Conservation (phyloP, 1,140 invertebrate species). For the Branchinecta lindahli region DNA sequence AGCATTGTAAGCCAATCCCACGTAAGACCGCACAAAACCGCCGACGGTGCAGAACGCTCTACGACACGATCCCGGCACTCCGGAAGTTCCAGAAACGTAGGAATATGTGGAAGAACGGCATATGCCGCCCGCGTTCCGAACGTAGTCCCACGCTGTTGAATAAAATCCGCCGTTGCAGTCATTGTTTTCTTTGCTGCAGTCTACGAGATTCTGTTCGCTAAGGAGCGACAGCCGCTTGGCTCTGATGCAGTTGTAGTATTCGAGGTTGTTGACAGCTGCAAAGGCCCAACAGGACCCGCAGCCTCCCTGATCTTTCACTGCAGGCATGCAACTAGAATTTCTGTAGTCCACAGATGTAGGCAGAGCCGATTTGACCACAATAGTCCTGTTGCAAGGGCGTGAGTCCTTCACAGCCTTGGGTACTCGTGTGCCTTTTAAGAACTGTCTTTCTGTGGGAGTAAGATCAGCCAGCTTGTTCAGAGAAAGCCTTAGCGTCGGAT, state of each 20-base stretch:
- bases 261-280: constrained; percentile 24
- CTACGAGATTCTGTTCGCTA: constrained; percentile 20
- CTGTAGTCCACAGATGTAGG: constrained; percentile 13
- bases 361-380: background rate
- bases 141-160: constrained; percentile 11
- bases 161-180: constrained; percentile 16
- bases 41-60: background rate
- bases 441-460: background rate
- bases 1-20: constrained; percentile 11
- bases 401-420: background rate
- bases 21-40: background rate
- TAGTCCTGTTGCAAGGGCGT: background rate
- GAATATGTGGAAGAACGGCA: background rate
- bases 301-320: constrained; percentile 19
- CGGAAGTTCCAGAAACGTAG: background rate
- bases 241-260: constrained; percentile 21
- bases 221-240: background rate
- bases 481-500: background rate
- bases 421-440: background rate
- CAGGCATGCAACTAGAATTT: constrained; percentile 16
- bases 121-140: background rate
- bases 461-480: background rate
- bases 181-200: constrained; percentile 15
- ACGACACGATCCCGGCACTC: background rate
- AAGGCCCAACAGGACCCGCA: constrained; percentile 34